Evolutionary conservation across 1,140 invertebrate genomes (phyloP), one percentile per base, ranked within the genome.

Genomic region (Globodera rostochiensis): DNA sequence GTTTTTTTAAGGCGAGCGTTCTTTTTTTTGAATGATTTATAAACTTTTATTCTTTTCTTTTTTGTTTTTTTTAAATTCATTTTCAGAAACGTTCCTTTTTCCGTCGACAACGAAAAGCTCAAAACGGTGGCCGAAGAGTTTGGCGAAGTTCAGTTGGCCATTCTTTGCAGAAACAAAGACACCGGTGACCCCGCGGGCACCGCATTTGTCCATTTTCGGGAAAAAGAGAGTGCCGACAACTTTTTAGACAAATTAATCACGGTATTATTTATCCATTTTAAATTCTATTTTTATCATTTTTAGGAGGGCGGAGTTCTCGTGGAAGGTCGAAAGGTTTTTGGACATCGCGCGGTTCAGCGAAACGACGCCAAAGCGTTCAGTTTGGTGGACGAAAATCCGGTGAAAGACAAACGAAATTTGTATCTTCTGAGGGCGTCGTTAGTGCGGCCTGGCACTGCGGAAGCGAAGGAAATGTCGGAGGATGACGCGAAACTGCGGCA

Each of bases 381-480:
- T 49, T 66, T 80, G 57, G 57, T 76, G 21, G 74, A 25, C 15
- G 71, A 82, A 36, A 88, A 85, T n/a, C 53, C 83, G 21, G 36
- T 73, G n/a, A 88, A 85, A 60, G 86, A 87, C 76, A 88, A 87
- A 47, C 73, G 86, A 25, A 87, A 87, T 79, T 82, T 87, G 50
- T 75, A 87, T 53, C 73, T 85, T 15, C 70, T 85, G 15, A 57
- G 86, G 49, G 84, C 83, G 66, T 86, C 85, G n/a, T 70, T 86
- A 36, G 84, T 87, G 36, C 79, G 87, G 19, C 67, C 76, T 1
- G 86, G 86, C 74, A 87, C 87, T 11, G 86, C 77, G 67, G 80
- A 82, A 53, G 84, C 87, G 45, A 70, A 75, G n/a, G 85, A 73
- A 53, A 87, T 87, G 86, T 86, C 84, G 4, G 85, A 89, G 45